Evolutionary conservation across 1,140 invertebrate species (phyloP), one percentile per base, ranked within the genome.

Genomic region (Diplogasteroides magnus): DNA sequence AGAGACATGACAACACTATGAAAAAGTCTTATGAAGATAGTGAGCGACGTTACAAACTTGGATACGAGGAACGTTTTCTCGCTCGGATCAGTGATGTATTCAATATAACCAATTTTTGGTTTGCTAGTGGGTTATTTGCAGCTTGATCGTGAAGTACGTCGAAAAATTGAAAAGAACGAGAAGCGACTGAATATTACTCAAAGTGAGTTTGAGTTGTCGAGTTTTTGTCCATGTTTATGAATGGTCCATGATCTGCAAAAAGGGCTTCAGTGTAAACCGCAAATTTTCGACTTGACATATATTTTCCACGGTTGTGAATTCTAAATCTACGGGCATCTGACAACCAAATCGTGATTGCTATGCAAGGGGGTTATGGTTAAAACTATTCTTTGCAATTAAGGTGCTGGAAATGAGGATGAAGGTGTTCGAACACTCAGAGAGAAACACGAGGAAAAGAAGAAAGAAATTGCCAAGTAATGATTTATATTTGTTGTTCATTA

Each of bases 91-190:
- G 6, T 6, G 37, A 48, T 6, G 37, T 19, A n/a, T n/a, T n/a
- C 6, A 48, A 19, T 48, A 11, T 48, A 11, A 48, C 19, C 19
- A 48, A 11, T 48, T 48, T 48, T 19, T 19, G 6, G 19, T 48
- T 48, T 11, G 19, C 6, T 48, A 48, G 6, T 48, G 37, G 37
- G 6, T 48, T 11, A 61, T 28, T 61, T 62, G 2, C 56, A 63
- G 23, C 32, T 70, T 28, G 55, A 68, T 15, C 57, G 58, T 28
- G 71, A 73, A 25, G 68, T 73, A 14, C 67, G 59, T 19, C 57
- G 64, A 2, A 73, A 73, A 27, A 73, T 73, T 31, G 57, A 73
- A 25, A 64, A 65, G 59, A 62, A 73, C 59, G 68, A 73, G 37
- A 61, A 73, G 2, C 25, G 71, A 13, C 37, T 73, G 15, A 27